Conservation (phyloP, 92 coral and sea anemone species). For the Metridium senile region DNA sequence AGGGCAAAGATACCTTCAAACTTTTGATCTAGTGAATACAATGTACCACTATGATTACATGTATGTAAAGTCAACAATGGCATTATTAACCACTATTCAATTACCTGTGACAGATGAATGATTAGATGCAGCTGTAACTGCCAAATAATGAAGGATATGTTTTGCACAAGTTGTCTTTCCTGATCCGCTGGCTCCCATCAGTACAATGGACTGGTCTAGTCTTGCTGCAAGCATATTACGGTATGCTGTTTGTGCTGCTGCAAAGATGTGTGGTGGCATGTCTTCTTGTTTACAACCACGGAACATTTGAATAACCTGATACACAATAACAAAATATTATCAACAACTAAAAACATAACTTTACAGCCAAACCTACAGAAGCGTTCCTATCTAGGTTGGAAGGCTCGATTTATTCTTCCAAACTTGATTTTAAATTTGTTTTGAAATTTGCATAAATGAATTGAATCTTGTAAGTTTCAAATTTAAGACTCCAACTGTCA, state of each 20-base stretch:
- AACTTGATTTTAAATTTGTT: too few species aligned
- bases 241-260: slow-evolving; percentile 92
- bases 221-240: slow-evolving; percentile 97
- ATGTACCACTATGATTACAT: too few species aligned
- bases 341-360: too few species aligned
- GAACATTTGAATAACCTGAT: slow-evolving; percentile 98
- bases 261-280: slow-evolving; percentile 99
- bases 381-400: too few species aligned
- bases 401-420: too few species aligned
- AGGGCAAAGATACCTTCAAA: slow-evolving; percentile 84
- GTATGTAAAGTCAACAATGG: too few species aligned
- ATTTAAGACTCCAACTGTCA: too few species aligned
- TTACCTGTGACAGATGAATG: slow-evolving; percentile 93
- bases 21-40: slow-evolving; percentile 78
- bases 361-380: too few species aligned
- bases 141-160: slow-evolving; percentile 82
- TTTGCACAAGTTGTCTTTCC: slow-evolving; percentile 88
- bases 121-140: slow-evolving; percentile 79
- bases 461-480: too few species aligned
- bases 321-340: not conserved
- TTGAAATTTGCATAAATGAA: too few species aligned
- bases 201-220: slow-evolving; percentile 89
- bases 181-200: slow-evolving; percentile 95
- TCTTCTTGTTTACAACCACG: slow-evolving; percentile 99
- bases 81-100: too few species aligned